phyloP scores from a whole-genome alignment of 2,888 invertebrate species.

The Cheilosia urbana region DNA sequence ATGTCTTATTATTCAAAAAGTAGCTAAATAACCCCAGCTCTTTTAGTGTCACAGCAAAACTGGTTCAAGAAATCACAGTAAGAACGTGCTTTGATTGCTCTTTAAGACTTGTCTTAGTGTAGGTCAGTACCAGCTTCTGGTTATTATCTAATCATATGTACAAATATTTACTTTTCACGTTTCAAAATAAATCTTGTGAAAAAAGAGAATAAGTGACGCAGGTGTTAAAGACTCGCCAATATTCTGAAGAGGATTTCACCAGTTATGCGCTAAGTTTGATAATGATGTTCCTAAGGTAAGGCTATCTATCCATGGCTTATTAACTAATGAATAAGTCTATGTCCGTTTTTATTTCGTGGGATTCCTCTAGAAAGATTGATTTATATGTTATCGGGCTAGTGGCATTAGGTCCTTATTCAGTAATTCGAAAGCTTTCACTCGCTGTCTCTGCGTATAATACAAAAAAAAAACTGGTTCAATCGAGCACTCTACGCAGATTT shows the following conservation, averaged over 20 bases:
- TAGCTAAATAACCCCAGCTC: constrained; percentile 14
- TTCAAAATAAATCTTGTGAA: constrained; percentile 11
- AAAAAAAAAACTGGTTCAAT: too few relatives aligned
- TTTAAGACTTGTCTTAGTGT: constrained; percentile 35
- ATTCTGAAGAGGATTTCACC: constrained; percentile 16
- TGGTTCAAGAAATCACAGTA: constrained; percentile 7
- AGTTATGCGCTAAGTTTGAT: constrained; percentile 4
- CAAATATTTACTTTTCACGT: constrained; percentile 28
- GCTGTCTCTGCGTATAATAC: too few relatives aligned
- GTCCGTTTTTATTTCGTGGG: too few relatives aligned
- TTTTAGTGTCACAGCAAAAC: constrained; percentile 5
- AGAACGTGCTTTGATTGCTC: constrained; percentile 34
- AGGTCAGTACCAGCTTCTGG: constrained; percentile 37
- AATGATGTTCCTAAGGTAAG: constrained; percentile 14
- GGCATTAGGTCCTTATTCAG: too few relatives aligned
- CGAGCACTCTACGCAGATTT: too few relatives aligned
- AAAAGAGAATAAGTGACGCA: neutral
- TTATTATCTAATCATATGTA: constrained; percentile 36
- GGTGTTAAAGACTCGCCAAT: constrained; percentile 15
- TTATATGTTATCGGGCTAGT: too few relatives aligned
- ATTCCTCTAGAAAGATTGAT: too few relatives aligned
- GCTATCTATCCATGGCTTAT: constrained; percentile 27
- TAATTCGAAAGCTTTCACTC: too few relatives aligned
- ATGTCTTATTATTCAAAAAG: constrained; percentile 3
- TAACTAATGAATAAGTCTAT: neutral